These are phyloP conservation scores for Trichogramma dendrolimi DNA, from an alignment of 2,888 invertebrate species.

Conservation along the genomic window DNA sequence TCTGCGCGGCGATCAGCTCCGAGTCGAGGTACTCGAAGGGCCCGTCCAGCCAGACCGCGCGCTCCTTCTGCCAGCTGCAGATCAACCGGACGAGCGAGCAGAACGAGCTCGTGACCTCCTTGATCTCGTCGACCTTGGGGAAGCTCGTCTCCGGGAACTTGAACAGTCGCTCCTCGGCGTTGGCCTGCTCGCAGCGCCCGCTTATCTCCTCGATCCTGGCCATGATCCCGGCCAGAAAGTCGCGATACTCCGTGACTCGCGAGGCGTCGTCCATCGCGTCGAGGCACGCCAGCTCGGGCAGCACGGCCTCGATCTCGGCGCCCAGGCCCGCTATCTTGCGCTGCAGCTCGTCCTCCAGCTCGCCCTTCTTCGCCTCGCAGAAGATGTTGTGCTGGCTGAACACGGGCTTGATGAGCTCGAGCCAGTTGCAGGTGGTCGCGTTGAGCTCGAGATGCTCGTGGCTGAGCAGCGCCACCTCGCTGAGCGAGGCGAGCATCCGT, in stretches of 20 bases:
- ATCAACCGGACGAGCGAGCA: constrained; percentile 51
- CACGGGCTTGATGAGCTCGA: constrained; percentile 55
- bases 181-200: constrained; percentile 55
- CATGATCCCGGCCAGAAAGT: constrained; percentile 53
- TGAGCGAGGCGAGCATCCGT: constrained; percentile 45
- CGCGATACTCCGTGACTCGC: constrained; percentile 55
- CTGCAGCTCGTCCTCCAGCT: constrained; percentile 56
- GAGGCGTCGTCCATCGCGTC: constrained; percentile 57
- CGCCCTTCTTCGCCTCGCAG: constrained; percentile 57
- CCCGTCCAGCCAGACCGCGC: constrained; percentile 61
- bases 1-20: constrained; percentile 54
- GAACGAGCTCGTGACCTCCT: constrained; percentile 43
- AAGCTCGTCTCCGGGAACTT: constrained; percentile 58
- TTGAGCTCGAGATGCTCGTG: constrained; percentile 56
- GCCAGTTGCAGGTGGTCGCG: constrained; percentile 56
- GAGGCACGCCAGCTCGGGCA: constrained; percentile 55
- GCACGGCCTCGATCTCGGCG: constrained; percentile 54
- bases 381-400: constrained; percentile 56
- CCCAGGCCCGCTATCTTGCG: constrained; percentile 54
- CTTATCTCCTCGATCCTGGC: constrained; percentile 53
- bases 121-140: constrained; percentile 57
- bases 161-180: constrained; percentile 59
- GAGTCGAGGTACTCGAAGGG: constrained; percentile 58
- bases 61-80: constrained; percentile 57
- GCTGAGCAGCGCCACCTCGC: constrained; percentile 53